Evolutionary conservation across 1,140 invertebrate genomes (phyloP).

Genomic region (Eupristina koningsbergeri): DNA sequence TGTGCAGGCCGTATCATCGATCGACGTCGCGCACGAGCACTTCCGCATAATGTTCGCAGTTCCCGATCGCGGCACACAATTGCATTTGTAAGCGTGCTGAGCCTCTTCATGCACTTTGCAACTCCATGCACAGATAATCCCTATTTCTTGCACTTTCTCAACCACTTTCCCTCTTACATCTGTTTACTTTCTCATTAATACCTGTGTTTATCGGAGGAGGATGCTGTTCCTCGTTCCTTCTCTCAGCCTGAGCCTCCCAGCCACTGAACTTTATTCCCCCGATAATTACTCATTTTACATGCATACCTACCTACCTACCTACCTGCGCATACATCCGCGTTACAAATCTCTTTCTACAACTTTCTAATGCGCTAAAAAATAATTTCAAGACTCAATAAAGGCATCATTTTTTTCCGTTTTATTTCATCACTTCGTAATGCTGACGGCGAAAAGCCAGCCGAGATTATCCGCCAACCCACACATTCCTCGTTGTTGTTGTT

Average conservation of each 20-base stretch:
- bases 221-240: background rate
- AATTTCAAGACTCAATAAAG: too few relatives aligned
- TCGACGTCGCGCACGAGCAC: conserved; percentile 1
- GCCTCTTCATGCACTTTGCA: background rate
- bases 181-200: background rate
- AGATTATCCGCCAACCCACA: too few relatives aligned
- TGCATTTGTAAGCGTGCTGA: background rate
- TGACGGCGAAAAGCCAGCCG: too few relatives aligned
- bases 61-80: background rate
- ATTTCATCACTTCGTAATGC: too few relatives aligned
- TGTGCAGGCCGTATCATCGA: conserved; percentile 4
- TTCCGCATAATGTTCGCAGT: conserved; percentile 30
- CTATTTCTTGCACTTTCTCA: conserved; percentile 7
- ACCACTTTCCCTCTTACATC: background rate
- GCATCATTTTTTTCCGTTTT: too few relatives aligned
- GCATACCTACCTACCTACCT: too few relatives aligned
- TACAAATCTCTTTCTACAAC: background rate
- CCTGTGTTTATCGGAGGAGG: background rate
- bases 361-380: background rate
- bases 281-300: too few relatives aligned
- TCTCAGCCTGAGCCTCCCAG: background rate
- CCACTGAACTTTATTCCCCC: too few relatives aligned
- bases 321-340: background rate
- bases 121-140: background rate
- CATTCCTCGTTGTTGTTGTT: too few relatives aligned